Evolutionary conservation across 2,113 vertebrate species (phyloP), one percentile per base, ranked within the genome.

Genomic region (Drymodes brunneopygia): DNA sequence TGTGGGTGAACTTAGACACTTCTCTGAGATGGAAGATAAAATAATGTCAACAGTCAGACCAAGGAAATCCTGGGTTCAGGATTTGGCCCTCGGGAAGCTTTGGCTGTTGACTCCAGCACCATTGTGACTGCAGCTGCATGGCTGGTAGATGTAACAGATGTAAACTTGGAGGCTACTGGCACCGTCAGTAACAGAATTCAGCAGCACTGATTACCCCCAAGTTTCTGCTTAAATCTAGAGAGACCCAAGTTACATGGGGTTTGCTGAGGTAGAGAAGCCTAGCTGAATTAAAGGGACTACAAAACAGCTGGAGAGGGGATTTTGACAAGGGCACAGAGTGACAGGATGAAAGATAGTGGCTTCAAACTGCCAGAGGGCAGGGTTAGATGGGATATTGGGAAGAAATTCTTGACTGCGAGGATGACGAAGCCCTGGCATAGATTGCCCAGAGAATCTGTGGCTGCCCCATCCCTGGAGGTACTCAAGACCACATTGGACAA

Each of bases 401-500:
- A 53, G 21, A 75, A 67, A 61, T 61, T 25, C 14, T 53, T 11
- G 13, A 12, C 6, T 44, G 5, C 58, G 22, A 86, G 21, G 24
- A 7, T 31, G 53, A 14, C 25, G 28, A 60, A 51, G 14, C 5
- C 8, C 45, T 58, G 17, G 40, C n/a, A 67, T 11, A 45, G 24
- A 45, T 1, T 40, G 24, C 28, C 13, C 17, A 31, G 35, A 38
- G 64, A 80, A 31, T 50, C 36, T 47, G 11, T 22, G 20, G 7
- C 11, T 75, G 47, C 7, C 17, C 29, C 25, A 22, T 35, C 10
- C 17, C n/a, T 82, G 24, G 5, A 69, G 11, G 10, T 19, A n/a
- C 23, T 40, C 25, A 42, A 22, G 10, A 9, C 24, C 16, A 22
- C 3, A 10, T 4, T 47, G 38, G 61, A 53, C 0, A 0, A 36